Base-by-base conservation (phyloP, 1,140 invertebrate species). In the Diachasmimorpha longicaudata region DNA sequence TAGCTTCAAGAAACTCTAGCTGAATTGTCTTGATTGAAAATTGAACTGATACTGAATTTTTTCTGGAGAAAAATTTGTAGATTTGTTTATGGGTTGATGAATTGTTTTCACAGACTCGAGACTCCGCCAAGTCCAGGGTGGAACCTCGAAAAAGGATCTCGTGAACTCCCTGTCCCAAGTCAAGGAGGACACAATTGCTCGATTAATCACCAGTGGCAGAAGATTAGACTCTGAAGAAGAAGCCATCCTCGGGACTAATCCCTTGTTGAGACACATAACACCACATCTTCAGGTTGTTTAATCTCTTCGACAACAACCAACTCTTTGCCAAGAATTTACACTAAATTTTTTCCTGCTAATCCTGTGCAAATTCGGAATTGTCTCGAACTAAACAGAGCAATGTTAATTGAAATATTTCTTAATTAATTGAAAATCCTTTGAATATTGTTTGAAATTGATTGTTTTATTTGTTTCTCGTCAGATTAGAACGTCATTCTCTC, bases 131-230 rank as follows among this genome's bases (percentile, higher is more conserved):
- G 78, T 90, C 63, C 78, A 89, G 81, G 84, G 85, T 80, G 82
- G 84, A 69, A 83, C 82, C 14, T 82, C 85, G 0, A 88, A 85
- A 37, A 84, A 83, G 58, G 87, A 88, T 79, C 81, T 90, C n/a
- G 84, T 91, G 5, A 81, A 81, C 74, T 90, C 89, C 11, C 78
- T 90, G 46, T 82, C 86, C 37, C 80, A 83, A 75, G 85, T 77
- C 9, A 87, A 87, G 69, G 86, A 90, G 74, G 87, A 88, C 76
- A 89, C 81, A 63, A 86, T 91, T 44, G 84, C 88, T 4, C 83
- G 88, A 76, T 82, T 91, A 11, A 83, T 90, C 44, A 85, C 81
- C 1, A 84, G 84, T 74, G 82, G 84, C 19, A 71, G 78, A 36
- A 83, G 79, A 77, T 75, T 85, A 25, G 79, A 85, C 70, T 78